A percentile compares a stretch with the other conserved stretches of the same genome.
Evolutionary conservation across 2,888 invertebrate genomes (phyloP).

Genomic region (Aphidius colemani): DNA sequence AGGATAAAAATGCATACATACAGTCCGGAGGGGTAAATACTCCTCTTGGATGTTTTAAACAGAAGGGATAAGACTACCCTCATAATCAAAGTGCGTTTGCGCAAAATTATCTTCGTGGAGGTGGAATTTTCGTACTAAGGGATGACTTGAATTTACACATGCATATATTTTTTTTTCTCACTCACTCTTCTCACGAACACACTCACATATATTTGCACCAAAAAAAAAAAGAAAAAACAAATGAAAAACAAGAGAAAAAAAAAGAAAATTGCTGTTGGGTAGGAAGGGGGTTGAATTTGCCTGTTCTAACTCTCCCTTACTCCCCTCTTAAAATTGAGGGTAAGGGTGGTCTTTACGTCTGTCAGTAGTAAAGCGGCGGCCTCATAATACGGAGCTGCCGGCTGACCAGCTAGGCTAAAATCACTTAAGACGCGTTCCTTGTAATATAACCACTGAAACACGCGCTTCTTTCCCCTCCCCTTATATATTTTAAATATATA

Average conservation of each 20-base stretch:
- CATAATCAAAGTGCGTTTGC: constrained; percentile 51
- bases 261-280: constrained; percentile 6
- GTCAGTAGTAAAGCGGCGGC: constrained; percentile 61
- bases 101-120: constrained; percentile 50
- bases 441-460: constrained; percentile 49
- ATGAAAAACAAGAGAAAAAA: not conserved
- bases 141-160: constrained; percentile 39
- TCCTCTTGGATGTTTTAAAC: constrained; percentile 42
- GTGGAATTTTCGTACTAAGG: constrained; percentile 56
- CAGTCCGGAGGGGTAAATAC: constrained; percentile 12
- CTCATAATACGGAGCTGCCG: constrained; percentile 61
- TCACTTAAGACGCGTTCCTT: constrained; percentile 57
- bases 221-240: constrained; percentile 9
- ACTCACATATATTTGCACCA: not conserved
- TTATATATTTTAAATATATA: not conserved
- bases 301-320: too few relatives aligned
- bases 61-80: constrained; percentile 60
- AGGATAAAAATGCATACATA: constrained; percentile 25
- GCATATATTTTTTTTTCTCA: too few relatives aligned
- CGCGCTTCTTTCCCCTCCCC: constrained; percentile 35
- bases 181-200: not conserved
- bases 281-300: constrained; percentile 5
- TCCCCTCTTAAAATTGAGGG: constrained; percentile 38
- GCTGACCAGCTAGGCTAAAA: constrained; percentile 55
- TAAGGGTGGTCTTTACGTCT: constrained; percentile 58